Evolutionary conservation across 2,113 vertebrate species (phyloP).

Genomic region (Pseudorectes ferrugineus): DNA sequence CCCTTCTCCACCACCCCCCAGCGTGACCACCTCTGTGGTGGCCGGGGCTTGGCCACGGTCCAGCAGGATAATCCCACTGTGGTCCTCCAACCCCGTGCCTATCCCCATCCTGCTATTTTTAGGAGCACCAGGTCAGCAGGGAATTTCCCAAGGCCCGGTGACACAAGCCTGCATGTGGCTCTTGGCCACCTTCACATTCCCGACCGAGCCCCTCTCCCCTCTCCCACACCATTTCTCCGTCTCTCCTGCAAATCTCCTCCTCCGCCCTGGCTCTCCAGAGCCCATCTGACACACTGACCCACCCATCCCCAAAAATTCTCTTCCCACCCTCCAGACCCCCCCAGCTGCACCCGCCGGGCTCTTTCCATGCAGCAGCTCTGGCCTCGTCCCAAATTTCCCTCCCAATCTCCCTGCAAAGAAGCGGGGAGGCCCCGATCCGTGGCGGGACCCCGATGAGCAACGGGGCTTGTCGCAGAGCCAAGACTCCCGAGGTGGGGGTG

Average conservation of each 20-base stretch:
- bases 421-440: not conserved
- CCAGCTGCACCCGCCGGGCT: constrained; percentile 28
- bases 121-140: not conserved
- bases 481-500: not conserved
- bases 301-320: constrained; percentile 32
- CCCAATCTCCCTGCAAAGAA: not conserved
- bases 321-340: not conserved
- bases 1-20: not conserved
- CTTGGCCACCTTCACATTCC: not conserved
- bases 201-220: not conserved
- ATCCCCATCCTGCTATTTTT: not conserved
- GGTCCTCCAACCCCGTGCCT: not conserved
- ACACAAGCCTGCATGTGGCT: not conserved
- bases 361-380: constrained; percentile 5
- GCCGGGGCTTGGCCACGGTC: not conserved
- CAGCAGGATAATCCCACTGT: not conserved
- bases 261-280: not conserved
- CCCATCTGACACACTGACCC: not conserved
- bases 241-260: not conserved
- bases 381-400: constrained; percentile 9
- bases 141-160: not conserved
- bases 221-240: not conserved
- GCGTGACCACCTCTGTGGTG: not conserved
- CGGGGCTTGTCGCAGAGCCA: not conserved
- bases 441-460: not conserved